Conservation (phyloP, 2,888 invertebrate genomes). For the Dolomedes plantarius region DNA sequence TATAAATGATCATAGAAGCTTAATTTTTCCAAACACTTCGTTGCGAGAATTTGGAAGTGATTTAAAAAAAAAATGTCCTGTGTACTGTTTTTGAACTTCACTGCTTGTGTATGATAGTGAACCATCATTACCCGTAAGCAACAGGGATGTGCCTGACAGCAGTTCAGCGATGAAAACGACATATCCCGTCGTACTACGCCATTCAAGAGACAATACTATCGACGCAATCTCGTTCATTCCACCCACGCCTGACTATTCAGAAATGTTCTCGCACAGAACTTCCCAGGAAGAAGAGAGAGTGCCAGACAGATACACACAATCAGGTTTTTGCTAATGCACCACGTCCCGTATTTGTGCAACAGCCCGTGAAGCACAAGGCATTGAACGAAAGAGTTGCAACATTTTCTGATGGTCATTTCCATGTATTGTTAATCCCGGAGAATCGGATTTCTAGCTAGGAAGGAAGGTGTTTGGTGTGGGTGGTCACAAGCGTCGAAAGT, state of each 20-base stretch:
- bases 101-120: no score
- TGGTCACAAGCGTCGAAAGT: neutral
- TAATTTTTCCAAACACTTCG: no score
- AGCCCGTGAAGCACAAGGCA: neutral
- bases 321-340: neutral
- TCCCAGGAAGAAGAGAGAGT: slow-evolving; percentile 1
- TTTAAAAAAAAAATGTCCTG: no score
- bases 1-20: no score
- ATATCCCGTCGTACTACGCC: neutral
- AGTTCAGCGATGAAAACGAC: neutral
- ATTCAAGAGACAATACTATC: neutral
- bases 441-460: no score
- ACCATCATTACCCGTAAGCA: no score
- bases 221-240: neutral
- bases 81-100: no score
- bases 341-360: slow-evolving; percentile 9
- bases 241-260: neutral
- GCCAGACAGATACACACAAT: neutral
- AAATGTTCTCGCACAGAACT: neutral
- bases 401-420: neutral
- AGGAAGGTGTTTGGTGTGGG: neutral
- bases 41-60: no score
- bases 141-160: no score
- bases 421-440: neutral
- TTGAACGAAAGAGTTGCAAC: slow-evolving; percentile 3